These are phyloP conservation scores for Chloromyia formosa DNA, from an alignment of 2,888 invertebrate species.

Conservation along the genomic window DNA sequence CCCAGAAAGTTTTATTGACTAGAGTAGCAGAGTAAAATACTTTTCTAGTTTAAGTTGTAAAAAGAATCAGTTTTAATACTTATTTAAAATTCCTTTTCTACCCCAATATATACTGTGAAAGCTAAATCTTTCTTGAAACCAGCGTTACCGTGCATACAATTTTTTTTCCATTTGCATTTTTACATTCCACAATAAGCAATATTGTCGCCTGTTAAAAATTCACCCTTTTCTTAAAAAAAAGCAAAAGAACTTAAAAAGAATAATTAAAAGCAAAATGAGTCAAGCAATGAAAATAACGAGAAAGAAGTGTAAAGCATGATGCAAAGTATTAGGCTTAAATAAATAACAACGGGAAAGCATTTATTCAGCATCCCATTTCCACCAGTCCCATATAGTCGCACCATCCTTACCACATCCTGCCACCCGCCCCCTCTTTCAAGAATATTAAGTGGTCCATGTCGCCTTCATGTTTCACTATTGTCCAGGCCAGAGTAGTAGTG, in stretches of 20 bases:
- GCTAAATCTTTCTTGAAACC: too few species aligned
- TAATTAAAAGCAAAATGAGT: conserved; percentile 39
- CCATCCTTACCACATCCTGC: too few species aligned
- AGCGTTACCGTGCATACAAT: too few species aligned
- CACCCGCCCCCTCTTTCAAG: neutral
- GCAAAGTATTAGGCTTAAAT: conserved; percentile 25
- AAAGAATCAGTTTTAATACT: too few species aligned
- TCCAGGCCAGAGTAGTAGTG: neutral
- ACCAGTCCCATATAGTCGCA: neutral
- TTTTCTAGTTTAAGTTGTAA: too few species aligned
- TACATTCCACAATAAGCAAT: neutral
- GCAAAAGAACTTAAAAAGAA: conserved; percentile 14
- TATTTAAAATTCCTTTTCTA: too few species aligned
- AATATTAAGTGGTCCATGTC: conserved; percentile 38
- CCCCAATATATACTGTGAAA: too few species aligned
- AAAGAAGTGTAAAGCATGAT: conserved; percentile 26
- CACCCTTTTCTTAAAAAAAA: conserved; percentile 43
- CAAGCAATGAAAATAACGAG: conserved; percentile 23
- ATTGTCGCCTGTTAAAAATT: conserved; percentile 40
- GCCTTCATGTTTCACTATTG: conserved; percentile 26
- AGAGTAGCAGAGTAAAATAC: too few species aligned
- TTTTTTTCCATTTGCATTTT: conserved; percentile 14
- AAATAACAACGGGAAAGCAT: conserved; percentile 33
- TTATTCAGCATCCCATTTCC: conserved; percentile 12
- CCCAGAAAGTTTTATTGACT: too few species aligned